Conservation (phyloP, 2,113 vertebrate species). For the Puffinus mauretanicus region DNA sequence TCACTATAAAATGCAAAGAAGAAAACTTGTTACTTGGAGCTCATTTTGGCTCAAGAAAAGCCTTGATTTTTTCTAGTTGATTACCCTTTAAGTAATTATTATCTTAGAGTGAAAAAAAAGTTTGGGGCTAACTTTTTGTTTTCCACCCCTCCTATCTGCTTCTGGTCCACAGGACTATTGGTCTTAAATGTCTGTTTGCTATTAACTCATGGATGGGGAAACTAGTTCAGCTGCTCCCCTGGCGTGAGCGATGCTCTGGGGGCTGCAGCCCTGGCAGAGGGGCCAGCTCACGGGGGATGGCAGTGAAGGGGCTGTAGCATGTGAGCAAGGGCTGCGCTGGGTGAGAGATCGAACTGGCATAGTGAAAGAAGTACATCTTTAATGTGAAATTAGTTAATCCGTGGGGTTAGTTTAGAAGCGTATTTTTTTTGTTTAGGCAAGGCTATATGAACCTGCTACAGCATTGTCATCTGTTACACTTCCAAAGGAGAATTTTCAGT, state of each 20-base stretch:
- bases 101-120: background rate
- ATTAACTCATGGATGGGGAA: background rate
- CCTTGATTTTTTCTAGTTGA: background rate
- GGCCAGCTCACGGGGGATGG: background rate
- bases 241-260: rapidly evolving
- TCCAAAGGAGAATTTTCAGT: background rate
- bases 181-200: background rate
- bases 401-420: background rate
- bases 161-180: background rate
- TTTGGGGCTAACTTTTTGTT: background rate
- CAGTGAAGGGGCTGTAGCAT: background rate
- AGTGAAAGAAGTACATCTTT: background rate
- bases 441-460: background rate
- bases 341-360: rapidly evolving
- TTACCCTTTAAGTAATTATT: background rate
- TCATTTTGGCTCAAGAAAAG: background rate
- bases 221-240: background rate
- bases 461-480: background rate
- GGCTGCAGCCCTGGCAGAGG: background rate
- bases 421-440: background rate
- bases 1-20: background rate
- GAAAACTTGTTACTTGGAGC: background rate
- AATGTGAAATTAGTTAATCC: no score
- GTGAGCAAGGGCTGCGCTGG: background rate
- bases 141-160: background rate